These are phyloP conservation scores for Hypothenemus hampei DNA, from an alignment of 1,140 invertebrate species.

Conservation along the genomic window DNA sequence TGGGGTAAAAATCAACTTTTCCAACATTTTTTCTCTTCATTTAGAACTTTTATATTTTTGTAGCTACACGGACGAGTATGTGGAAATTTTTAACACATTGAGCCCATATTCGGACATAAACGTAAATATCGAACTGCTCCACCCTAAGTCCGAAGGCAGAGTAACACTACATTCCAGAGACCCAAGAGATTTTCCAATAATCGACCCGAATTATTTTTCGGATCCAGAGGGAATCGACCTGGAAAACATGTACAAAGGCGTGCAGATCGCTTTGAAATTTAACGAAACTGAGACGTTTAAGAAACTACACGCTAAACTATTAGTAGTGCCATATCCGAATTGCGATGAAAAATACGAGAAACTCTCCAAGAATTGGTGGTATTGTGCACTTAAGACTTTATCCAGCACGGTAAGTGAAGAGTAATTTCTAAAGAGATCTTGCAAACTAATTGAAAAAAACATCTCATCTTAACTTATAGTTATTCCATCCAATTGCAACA, in stretches of 20 bases:
- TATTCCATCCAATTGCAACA: slow-evolving; percentile 53
- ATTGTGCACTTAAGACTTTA: slow-evolving; percentile 25
- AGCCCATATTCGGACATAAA: background rate
- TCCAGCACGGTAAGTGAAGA: slow-evolving; percentile 10
- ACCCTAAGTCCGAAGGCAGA: slow-evolving; percentile 59
- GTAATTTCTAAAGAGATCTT: too few species aligned
- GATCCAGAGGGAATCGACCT: slow-evolving; percentile 51
- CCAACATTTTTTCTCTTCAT: too few species aligned
- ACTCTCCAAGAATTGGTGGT: slow-evolving; percentile 33
- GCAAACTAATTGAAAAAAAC: too few species aligned
- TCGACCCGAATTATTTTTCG: slow-evolving; percentile 61
- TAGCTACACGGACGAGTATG: slow-evolving; percentile 45
- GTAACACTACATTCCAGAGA: slow-evolving; percentile 53
- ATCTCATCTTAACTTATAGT: too few species aligned
- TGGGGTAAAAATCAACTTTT: slow-evolving; percentile 28
- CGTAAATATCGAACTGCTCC: slow-evolving; percentile 53
- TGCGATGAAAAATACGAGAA: slow-evolving; percentile 37
- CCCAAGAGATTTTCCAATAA: slow-evolving; percentile 58
- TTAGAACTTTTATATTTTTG: too few species aligned
- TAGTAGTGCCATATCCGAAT: slow-evolving; percentile 38
- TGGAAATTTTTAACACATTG: background rate
- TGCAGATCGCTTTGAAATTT: slow-evolving; percentile 48
- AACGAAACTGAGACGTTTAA: slow-evolving; percentile 48
- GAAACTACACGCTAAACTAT: slow-evolving; percentile 40
- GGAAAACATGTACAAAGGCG: slow-evolving; percentile 49